phyloP scores from a whole-genome alignment of 2,888 invertebrate genomes.

The Diarsia rubi region DNA sequence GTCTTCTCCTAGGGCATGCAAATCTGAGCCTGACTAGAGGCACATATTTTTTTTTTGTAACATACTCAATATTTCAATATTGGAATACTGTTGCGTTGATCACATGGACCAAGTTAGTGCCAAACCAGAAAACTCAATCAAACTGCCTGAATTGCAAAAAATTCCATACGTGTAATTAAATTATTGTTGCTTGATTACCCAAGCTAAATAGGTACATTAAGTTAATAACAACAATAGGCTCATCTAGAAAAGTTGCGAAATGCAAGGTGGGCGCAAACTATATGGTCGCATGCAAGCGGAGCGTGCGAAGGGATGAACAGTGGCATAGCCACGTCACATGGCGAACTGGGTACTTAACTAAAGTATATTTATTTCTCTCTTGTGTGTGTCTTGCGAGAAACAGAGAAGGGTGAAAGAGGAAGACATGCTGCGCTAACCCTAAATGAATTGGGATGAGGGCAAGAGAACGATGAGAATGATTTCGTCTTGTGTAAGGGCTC shows the following conservation, averaged over 20 bases:
- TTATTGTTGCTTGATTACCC: background rate
- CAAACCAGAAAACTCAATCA: no score
- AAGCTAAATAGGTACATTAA: background rate
- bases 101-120: background rate
- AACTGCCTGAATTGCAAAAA: background rate
- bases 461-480: no score
- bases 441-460: no score
- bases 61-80: background rate
- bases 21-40: background rate
- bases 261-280: background rate
- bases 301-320: conserved; percentile 38
- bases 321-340: conserved; percentile 7
- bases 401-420: no score
- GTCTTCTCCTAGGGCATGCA: background rate
- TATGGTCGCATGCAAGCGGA: conserved; percentile 24
- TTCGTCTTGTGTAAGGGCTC: background rate
- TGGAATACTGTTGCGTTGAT: background rate
- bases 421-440: no score
- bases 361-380: background rate
- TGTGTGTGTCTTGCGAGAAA: no score
- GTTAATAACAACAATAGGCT: background rate
- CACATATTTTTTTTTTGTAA: background rate
- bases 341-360: conserved; percentile 10
- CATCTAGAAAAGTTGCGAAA: conserved; percentile 11
- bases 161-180: background rate